Base-by-base conservation (phyloP, 2,113 vertebrate genomes). In the Hemibagrus wyckioides region DNA sequence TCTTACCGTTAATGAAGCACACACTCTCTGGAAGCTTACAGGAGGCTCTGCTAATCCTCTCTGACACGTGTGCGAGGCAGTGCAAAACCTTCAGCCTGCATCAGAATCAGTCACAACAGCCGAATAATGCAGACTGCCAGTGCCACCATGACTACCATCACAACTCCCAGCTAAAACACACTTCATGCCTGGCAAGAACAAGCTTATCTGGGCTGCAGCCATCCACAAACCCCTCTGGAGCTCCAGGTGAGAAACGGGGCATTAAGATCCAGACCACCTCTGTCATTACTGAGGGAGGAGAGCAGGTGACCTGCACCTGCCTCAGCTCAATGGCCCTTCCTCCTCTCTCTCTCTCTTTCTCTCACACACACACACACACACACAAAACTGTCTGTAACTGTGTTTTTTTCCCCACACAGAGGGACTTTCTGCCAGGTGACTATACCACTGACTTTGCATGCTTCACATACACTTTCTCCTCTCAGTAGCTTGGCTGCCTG, bases 41-140 rank as follows among this genome's bases (percentile, higher is more conserved):
- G 87, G 84, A 90, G 82, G 11, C 56, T 67, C 80, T 59, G 84
- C 91, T 94, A 93, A 94, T 95, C 92, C 92, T 91, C 89, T 91
- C 88, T 92, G 94, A 94, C 93, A 94, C 79, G 10, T 76, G 82
- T 6, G 89, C 71, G 84, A 81, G 84, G 83, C 85, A 88, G 91
- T 84, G 71, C 89, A 75, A 82, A 80, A 91, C 90, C 91, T 91
- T 93, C 92, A 91, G 84, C 91, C 89, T 39, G 33, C 91, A 92
- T 94, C 92, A 93, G 90, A 89, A 89, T 94, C 93, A 94, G 88
- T 94, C 92, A 92, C 89, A 86, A 80, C 83, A 85, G 85, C 86
- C 81, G 76, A 73, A 79, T 80, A 69, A 84, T 76, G 65, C 69
- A 83, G 33, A 57, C 41, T 73, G 56, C 82, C 80, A 83, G 54